Percentiles rank a stretch among this genome's conserved stretches.
Evolutionary conservation across 2,797 vertebrate genomes (phyloP).

Genomic region (Salmo trutta): DNA sequence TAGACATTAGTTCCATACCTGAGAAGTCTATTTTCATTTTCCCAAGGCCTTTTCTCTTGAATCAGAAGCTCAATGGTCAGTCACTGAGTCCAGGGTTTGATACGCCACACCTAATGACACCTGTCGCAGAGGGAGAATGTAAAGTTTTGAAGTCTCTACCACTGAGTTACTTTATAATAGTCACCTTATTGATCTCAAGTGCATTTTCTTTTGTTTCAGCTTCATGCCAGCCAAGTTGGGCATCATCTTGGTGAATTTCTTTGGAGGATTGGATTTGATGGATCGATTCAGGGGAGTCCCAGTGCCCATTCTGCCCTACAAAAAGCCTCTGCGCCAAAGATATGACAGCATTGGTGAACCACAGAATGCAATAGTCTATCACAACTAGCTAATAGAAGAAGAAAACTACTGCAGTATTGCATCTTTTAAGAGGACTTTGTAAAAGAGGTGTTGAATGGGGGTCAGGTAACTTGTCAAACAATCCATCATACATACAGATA

Average conservation of each 20-base stretch:
- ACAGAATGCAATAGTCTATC: background rate
- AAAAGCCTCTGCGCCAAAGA: slow-evolving; percentile 19
- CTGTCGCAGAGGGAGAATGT: background rate
- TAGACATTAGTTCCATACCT: background rate
- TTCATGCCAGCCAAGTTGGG: slow-evolving; percentile 46
- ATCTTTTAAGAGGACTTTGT: no score
- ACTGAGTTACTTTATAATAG: background rate
- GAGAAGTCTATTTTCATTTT: background rate
- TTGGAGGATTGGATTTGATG: slow-evolving; percentile 47
- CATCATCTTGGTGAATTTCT: slow-evolving; percentile 48
- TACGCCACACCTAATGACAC: background rate
- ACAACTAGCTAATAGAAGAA: no score
- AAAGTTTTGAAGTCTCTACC: background rate
- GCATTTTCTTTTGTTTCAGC: slow-evolving; percentile 27
- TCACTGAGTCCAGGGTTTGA: background rate
- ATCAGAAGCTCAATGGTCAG: background rate
- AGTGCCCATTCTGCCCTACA: slow-evolving; percentile 25
- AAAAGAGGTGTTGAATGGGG: no score
- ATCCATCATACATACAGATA: background rate
- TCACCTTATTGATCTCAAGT: background rate
- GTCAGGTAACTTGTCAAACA: no score
- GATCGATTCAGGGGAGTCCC: slow-evolving; percentile 38
- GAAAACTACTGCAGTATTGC: no score
- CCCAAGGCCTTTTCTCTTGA: background rate
- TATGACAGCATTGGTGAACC: background rate